Base-by-base conservation (phyloP, 2,113 vertebrate species). In the Dipodomys ordii region DNA sequence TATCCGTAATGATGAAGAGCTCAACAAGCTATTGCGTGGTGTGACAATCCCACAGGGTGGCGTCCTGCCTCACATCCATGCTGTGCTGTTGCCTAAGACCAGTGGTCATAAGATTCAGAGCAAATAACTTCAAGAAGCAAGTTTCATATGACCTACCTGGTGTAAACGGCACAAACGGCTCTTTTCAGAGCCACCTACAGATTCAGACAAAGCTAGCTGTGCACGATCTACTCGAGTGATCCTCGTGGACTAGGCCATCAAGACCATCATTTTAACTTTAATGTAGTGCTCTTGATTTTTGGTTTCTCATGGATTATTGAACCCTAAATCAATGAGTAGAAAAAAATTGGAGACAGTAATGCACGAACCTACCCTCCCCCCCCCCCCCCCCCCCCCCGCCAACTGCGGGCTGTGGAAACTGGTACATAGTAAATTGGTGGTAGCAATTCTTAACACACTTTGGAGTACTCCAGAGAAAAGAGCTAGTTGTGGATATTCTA, bases 141-240 rank as follows among this genome's bases (percentile, higher is more conserved):
- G 0, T 32, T 8, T 4, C 1, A 53, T 57, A 57, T 57, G 53
- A 13, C 67, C 2, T 30, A 1, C 30, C 15, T 72, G 16, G 30
- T 19, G 69, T 3, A 18, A 57, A 30, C 60, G 73, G 68, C 68
- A 76, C 12, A 64, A 95, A 93, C 90, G 79, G 93, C 80, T 93
- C 87, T 96, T 82, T 95, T 88, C 57, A 94, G 89, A 92, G 95
- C 87, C 93, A 84, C 73, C 53, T 20, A 80, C 23, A 3, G 22
- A 53, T 4, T 88, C 65, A 22, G 0, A 8, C 46, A 90, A 68
- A 53, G 44, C 64, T 77, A 53, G 44, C 64, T 77, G 78, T 65
- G n/a, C 71, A 67, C 28, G 7, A 3, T 7, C 18, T 27, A 25
- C 18, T n/a, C 71, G 23, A 22, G 27, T 65, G 60, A 27, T 27